Conservation (phyloP, 2,113 vertebrate genomes). For the Cryptotis parvus region DNA sequence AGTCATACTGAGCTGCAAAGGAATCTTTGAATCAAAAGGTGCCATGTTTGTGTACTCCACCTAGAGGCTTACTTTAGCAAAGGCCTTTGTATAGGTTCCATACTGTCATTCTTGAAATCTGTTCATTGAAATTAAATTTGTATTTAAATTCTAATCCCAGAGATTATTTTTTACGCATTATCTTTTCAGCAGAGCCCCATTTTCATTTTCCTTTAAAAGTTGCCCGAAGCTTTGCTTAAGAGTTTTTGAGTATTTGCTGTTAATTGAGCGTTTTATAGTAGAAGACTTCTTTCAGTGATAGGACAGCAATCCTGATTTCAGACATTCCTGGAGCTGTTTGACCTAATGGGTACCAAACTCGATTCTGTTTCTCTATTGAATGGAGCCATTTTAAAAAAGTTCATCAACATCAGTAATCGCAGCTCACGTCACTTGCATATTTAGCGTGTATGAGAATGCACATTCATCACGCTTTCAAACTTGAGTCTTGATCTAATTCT, state of each 20-base stretch:
- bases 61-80: slow-evolving; percentile 74
- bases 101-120: slow-evolving; percentile 23
- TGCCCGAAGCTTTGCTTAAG: slow-evolving; percentile 28
- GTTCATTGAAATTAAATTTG: slow-evolving; percentile 36
- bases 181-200: background rate
- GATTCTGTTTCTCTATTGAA: background rate
- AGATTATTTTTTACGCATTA: slow-evolving; percentile 21
- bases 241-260: slow-evolving; percentile 8
- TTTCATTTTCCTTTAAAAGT: background rate
- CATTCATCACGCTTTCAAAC: slow-evolving; percentile 6
- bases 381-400: background rate
- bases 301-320: background rate
- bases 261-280: slow-evolving; percentile 17
- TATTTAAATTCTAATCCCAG: slow-evolving; percentile 32
- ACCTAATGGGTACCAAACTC: background rate
- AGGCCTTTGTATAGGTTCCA: slow-evolving; percentile 21
- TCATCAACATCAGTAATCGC: background rate
- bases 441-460: background rate
- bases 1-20: slow-evolving; percentile 79
- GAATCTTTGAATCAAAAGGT: slow-evolving; percentile 72
- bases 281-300: background rate
- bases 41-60: slow-evolving; percentile 70
- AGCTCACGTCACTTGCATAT: slow-evolving; percentile 11
- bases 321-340: background rate
- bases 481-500: slow-evolving; percentile 12